phyloP scores from a whole-genome alignment of 2,888 invertebrate genomes.

The Hemaris fuciformis region DNA sequence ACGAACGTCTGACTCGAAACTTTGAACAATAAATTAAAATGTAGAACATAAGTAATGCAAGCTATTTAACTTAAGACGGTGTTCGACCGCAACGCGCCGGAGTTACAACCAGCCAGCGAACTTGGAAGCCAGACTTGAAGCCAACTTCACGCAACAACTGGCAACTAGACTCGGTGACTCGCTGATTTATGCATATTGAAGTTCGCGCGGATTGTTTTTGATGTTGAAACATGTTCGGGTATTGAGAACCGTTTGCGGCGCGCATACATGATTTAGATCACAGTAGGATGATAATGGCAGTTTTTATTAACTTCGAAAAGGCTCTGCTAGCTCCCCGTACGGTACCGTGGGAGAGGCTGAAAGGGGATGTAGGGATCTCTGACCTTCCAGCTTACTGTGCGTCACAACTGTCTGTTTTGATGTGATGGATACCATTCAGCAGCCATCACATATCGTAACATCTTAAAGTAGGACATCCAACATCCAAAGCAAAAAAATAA shows the following conservation, averaged over 20 bases:
- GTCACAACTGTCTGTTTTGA: too few relatives aligned
- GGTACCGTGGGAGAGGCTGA: too few relatives aligned
- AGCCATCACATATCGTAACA: too few relatives aligned
- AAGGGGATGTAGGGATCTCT: too few relatives aligned
- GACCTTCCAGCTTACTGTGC: too few relatives aligned
- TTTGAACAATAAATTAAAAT: conserved; percentile 7
- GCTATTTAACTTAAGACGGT: conserved; percentile 1
- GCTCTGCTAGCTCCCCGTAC: too few relatives aligned
- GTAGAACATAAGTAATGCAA: conserved; percentile 8
- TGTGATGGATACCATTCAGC: too few relatives aligned
- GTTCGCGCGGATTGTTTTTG: conserved; percentile 16
- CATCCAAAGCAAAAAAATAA: too few relatives aligned
- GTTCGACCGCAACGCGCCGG: not conserved
- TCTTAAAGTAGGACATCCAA: too few relatives aligned
- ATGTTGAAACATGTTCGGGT: conserved; percentile 15
- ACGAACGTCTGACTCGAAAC: not conserved
- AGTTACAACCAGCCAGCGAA: not conserved
- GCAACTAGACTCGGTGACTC: conserved; percentile 19
- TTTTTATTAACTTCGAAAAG: too few relatives aligned
- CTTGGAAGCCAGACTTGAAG: not conserved
- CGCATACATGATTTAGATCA: not conserved
- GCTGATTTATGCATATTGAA: conserved; percentile 25
- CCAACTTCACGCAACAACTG: conserved; percentile 20
- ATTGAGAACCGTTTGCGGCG: not conserved
- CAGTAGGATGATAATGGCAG: too few relatives aligned